Percentiles rank a stretch among this genome's conserved stretches.
These are phyloP conservation scores for Parelbella ahira DNA, from an alignment of 2,888 invertebrate species.

Conservation along the genomic window DNA sequence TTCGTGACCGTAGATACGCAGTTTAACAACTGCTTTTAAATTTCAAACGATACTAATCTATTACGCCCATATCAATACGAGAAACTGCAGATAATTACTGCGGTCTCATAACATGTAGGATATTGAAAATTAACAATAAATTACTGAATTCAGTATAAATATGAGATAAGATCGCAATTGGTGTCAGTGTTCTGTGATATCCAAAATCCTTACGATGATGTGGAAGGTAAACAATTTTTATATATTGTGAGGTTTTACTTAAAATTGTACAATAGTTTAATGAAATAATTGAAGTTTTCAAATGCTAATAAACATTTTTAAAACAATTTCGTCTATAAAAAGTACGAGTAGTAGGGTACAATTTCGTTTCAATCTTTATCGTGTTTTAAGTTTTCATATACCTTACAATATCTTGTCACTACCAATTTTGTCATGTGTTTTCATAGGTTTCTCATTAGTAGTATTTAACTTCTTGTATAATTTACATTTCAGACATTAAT, in stretches of 20 bases:
- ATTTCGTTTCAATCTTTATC: no score
- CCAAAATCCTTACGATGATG: slow-evolving; percentile 16
- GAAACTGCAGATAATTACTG: slow-evolving; percentile 21
- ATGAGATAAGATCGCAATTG: slow-evolving; percentile 21
- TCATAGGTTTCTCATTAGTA: no score
- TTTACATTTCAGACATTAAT: slow-evolving; percentile 18
- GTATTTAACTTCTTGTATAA: no score
- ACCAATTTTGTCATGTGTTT: no score
- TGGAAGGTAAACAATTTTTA: slow-evolving; percentile 19
- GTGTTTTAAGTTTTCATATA: no score
- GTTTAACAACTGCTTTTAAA: slow-evolving; percentile 13
- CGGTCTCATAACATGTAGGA: slow-evolving; percentile 37
- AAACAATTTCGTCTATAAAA: no score
- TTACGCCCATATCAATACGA: slow-evolving; percentile 19
- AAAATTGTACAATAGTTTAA: no score
- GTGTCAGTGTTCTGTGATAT: slow-evolving; percentile 15
- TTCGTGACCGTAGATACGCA: slow-evolving; percentile 13
- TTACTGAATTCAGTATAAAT: slow-evolving; percentile 39
- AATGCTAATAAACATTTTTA: no score
- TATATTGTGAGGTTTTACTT: no score
- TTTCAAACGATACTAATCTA: slow-evolving; percentile 18
- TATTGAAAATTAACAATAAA: slow-evolving; percentile 44
- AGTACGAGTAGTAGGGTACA: no score
- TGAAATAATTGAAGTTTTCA: no score
- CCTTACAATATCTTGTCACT: no score